Percentiles rank a stretch among this genome's conserved stretches.
These are phyloP conservation scores for Mechanitis mazaeus DNA, from an alignment of 2,888 invertebrate genomes.

Conservation along the genomic window DNA sequence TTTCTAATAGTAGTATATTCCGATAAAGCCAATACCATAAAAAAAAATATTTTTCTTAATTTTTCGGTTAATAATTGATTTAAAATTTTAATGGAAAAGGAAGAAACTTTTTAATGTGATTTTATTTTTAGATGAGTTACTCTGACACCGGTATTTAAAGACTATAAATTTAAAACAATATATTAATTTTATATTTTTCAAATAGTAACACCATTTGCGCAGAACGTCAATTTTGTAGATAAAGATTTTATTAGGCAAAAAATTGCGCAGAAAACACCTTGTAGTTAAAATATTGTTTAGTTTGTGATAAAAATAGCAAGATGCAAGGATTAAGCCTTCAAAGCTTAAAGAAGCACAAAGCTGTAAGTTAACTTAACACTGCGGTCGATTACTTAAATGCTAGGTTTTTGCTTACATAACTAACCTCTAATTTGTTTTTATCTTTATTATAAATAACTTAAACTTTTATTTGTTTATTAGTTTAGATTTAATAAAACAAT, in stretches of 20 bases:
- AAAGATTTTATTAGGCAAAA: neutral
- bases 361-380: constrained; percentile 76
- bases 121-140: too few relatives aligned
- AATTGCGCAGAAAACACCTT: neutral
- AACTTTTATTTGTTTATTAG: neutral
- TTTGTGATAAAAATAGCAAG: constrained; percentile 20
- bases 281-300: neutral
- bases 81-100: too few relatives aligned
- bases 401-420: constrained; percentile 60
- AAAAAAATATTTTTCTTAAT: too few relatives aligned
- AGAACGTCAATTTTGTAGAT: constrained; percentile 1
- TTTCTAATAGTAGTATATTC: too few relatives aligned
- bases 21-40: too few relatives aligned
- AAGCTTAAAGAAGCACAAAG: constrained; percentile 86
- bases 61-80: too few relatives aligned
- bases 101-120: too few relatives aligned
- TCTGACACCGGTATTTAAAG: too few relatives aligned
- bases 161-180: neutral
- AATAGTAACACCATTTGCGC: neutral
- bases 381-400: constrained; percentile 20
- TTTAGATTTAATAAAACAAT: neutral
- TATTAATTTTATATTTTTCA: neutral
- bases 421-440: constrained; percentile 49
- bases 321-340: constrained; percentile 85
- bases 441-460: neutral